Conservation (phyloP, 2,797 vertebrate species). For the Artibeus jamaicensis region DNA sequence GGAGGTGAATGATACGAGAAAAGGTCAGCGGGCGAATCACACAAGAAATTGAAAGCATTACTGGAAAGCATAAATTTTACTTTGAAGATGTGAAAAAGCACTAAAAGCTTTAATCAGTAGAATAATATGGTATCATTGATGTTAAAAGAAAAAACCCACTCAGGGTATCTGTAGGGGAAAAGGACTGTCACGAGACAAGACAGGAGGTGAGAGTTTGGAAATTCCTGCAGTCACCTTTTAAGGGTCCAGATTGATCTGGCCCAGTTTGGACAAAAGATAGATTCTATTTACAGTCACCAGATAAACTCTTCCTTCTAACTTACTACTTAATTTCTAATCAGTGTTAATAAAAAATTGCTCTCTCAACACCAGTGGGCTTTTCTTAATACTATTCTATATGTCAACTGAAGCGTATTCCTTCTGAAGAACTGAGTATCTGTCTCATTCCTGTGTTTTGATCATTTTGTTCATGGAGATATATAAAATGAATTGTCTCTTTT, state of each 20-base stretch:
- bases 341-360: background rate
- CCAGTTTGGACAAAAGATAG: background rate
- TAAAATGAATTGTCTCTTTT: background rate
- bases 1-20: accelerated
- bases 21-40: background rate
- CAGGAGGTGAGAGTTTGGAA: background rate
- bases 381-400: background rate
- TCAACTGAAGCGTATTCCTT: background rate
- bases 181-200: background rate
- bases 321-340: background rate
- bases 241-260: background rate
- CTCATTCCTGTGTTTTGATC: background rate
- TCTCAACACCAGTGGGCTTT: background rate
- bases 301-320: background rate
- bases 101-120: background rate
- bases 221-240: background rate
- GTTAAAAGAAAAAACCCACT: background rate
- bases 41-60: background rate
- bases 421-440: background rate
- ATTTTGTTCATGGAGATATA: background rate
- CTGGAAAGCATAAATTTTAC: background rate
- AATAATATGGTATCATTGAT: background rate
- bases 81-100: background rate
- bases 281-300: background rate
- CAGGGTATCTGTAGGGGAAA: background rate